Conservation (phyloP, 2,888 invertebrate species). For the Acronicta leporina region DNA sequence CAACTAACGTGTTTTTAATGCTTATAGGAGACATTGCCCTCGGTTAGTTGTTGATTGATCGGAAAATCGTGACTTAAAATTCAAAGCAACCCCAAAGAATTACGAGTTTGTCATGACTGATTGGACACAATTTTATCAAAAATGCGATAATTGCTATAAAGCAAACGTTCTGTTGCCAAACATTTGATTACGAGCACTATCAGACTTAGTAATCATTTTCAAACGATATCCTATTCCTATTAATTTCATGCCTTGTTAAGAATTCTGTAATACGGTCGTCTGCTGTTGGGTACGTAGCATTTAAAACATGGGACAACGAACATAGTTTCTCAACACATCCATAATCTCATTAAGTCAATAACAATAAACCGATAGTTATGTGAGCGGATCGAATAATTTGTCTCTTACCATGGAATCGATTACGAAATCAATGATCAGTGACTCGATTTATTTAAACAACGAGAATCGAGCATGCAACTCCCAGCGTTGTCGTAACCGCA, state of each 20-base stretch:
- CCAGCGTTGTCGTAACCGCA: slow-evolving; percentile 67
- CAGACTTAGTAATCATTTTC: slow-evolving; percentile 39
- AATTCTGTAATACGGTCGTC: slow-evolving; percentile 32
- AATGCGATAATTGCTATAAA: slow-evolving; percentile 21
- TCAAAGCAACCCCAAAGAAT: slow-evolving; percentile 12
- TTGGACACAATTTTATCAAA: slow-evolving; percentile 8
- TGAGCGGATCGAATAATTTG: slow-evolving; percentile 67
- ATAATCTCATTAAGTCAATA: slow-evolving; percentile 56
- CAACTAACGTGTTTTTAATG: too few species aligned
- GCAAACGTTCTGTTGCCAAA: slow-evolving; percentile 26
- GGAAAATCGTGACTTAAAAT: slow-evolving; percentile 34
- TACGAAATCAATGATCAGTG: slow-evolving; percentile 52
- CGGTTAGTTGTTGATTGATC: slow-evolving; percentile 10
- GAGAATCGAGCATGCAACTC: slow-evolving; percentile 67
- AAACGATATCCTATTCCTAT: slow-evolving; percentile 39
- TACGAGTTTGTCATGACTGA: slow-evolving; percentile 21
- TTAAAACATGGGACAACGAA: slow-evolving; percentile 40
- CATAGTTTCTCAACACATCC: slow-evolving; percentile 58
- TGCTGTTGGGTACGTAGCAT: slow-evolving; percentile 22
- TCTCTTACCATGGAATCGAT: slow-evolving; percentile 54
- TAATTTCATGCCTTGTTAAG: slow-evolving; percentile 52
- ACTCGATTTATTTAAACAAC: slow-evolving; percentile 65
- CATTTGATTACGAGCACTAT: slow-evolving; percentile 36
- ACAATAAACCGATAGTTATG: slow-evolving; percentile 62
- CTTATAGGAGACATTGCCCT: too few species aligned